Base-by-base conservation (phyloP, 2,888 invertebrate genomes). In the Odontocolon sp. region DNA sequence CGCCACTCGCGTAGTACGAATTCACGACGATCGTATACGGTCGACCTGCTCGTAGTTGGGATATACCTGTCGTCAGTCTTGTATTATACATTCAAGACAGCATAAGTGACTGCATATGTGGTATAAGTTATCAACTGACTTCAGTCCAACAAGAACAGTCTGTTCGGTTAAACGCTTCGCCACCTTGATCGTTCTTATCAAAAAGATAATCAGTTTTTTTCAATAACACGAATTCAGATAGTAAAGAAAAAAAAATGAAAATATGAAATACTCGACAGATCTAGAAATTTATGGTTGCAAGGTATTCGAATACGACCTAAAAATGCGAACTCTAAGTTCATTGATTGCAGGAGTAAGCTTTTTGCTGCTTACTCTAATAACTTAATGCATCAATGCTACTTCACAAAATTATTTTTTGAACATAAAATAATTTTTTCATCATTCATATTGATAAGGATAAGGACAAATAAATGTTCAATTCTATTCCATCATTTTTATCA, bases 141-240 rank as follows among this genome's bases (percentile, higher is more conserved):
- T 16, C n/a, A 21, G 47, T 33, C 18, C 40, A 69, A 31, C 14
- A 50, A 56, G 31, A 50, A 42, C 63, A 50, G 74, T 56, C 74
- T 70, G 70, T 6, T 57, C 11, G 6, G 14, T 5, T 40, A 67
- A 66, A 75, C 57, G 75, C 64, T 66, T 75, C 59, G 52, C 75
- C 70, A 66, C 75, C 75, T 66, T 66, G 36, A 50, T 64, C 38
- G 66, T 76, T 54, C 50, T 76, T 71, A 67, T 76, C 76, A 3
- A 8, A 38, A 57, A 52, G 57, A 66, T 36, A 59, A 57, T 71
- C 66, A 23, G 38, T 61, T 59, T 23, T 45, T 67, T 26, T 59
- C 16, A 54, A 54, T 38, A 59, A 71, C 47, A 66, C n/a, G 36
- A 42, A 11, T 45, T 66, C 59, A 71, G 31, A 42, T 52, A 16